These are phyloP conservation scores for Cosmopolites sordidus DNA, from an alignment of 2,888 invertebrate genomes.

Conservation along the genomic window DNA sequence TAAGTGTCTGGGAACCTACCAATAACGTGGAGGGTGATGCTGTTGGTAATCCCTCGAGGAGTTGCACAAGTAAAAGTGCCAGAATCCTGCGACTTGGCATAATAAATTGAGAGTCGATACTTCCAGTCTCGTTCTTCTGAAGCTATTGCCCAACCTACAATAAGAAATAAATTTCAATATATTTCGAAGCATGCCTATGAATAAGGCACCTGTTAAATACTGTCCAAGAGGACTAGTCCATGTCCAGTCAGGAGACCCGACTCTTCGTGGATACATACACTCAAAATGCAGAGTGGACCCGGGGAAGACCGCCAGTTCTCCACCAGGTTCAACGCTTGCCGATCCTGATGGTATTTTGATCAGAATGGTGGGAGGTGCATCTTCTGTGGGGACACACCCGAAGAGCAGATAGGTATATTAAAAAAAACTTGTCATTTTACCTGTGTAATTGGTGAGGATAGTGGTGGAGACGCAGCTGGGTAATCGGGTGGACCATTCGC, in stretches of 20 bases:
- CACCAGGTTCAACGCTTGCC: constrained; percentile 73
- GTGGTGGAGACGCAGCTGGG: constrained; percentile 86
- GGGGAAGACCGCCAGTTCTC: constrained; percentile 75
- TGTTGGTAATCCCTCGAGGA: constrained; percentile 74
- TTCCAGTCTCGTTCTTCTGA: constrained; percentile 74
- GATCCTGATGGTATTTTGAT: constrained; percentile 74
- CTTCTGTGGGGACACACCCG: constrained; percentile 52
- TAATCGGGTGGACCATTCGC: constrained; percentile 71
- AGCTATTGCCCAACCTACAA: constrained; percentile 68
- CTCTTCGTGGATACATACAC: constrained; percentile 70
- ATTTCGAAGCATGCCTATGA: too few relatives aligned
- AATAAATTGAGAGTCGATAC: constrained; percentile 75
- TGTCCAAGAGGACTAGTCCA: constrained; percentile 80
- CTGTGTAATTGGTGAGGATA: constrained; percentile 79
- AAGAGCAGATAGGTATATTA: neutral
- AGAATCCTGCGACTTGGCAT: constrained; percentile 77
- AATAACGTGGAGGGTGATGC: constrained; percentile 68
- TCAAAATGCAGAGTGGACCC: constrained; percentile 77
- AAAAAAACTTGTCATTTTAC: constrained; percentile 46
- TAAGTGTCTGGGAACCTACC: constrained; percentile 54
- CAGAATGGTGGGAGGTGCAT: constrained; percentile 76
- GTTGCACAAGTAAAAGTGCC: constrained; percentile 82
- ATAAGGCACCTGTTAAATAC: constrained; percentile 71
- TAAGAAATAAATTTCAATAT: too few relatives aligned
- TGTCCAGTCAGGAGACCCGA: constrained; percentile 83